phyloP scores from a whole-genome alignment of 2,888 invertebrate genomes.

The Carabus problematicus region DNA sequence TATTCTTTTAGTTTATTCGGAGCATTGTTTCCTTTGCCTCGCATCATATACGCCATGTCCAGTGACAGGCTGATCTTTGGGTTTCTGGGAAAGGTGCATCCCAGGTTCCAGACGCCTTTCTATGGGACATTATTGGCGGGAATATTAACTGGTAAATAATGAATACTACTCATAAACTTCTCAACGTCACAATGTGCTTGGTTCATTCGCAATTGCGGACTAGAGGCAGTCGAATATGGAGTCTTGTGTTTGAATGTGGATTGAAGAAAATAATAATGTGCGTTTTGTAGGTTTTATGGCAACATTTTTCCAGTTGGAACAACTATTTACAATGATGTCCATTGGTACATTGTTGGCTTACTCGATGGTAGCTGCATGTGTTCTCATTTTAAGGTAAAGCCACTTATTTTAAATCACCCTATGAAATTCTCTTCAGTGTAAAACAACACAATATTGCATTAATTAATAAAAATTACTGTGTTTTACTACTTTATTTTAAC shows the following conservation, averaged over 20 bases:
- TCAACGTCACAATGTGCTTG: no score
- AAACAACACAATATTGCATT: no score
- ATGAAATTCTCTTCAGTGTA: no score
- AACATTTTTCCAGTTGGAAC: constrained; percentile 81
- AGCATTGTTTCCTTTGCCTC: constrained; percentile 80
- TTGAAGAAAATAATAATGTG: no score
- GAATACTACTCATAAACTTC: background rate
- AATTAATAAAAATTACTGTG: background rate
- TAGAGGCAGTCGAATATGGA: no score
- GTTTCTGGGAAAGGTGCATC: constrained; percentile 73
- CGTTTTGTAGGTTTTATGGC: constrained; percentile 78
- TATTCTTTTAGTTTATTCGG: constrained; percentile 72
- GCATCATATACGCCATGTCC: constrained; percentile 88
- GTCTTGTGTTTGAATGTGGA: no score
- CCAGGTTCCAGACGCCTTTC: constrained; percentile 75
- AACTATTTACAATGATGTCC: constrained; percentile 89
- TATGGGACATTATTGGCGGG: constrained; percentile 77
- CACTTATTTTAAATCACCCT: no score
- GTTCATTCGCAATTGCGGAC: no score
- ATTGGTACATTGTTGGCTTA: constrained; percentile 88
- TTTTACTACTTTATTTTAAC: no score
- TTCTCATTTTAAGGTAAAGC: constrained; percentile 78
- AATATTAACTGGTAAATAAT: constrained; percentile 67
- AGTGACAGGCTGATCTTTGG: constrained; percentile 81
- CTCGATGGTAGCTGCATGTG: constrained; percentile 88